Base-by-base conservation (phyloP, 2,113 vertebrate genomes). In the Sterrhoptilus dennistouni region DNA sequence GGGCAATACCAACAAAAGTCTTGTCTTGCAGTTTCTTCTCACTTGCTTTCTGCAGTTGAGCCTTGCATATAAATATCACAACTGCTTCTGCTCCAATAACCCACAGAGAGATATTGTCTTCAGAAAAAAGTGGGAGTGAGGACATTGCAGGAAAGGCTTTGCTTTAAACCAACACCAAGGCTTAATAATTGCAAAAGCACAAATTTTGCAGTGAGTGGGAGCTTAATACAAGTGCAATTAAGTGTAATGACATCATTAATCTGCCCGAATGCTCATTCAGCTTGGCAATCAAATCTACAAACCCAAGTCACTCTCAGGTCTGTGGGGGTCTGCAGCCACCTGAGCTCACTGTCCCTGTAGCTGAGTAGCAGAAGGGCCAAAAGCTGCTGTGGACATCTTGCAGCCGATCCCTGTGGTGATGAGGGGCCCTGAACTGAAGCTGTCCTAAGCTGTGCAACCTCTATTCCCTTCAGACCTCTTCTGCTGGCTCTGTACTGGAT, bases 151-250 rank as follows among this genome's bases (percentile, higher is more conserved):
- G 71, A 77, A 81, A 81, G 36, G 23, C 16, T 85, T 92, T 93
- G 47, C 33, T 87, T 54, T 75, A 70, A 83, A 60, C 56, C 42
- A 89, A 35, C 6, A 29, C 6, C 21, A 36, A 80, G 19, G n/a
- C 68, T 86, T 35, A 63, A n/a, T 50, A 72, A 77, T 77, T 50
- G 21, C 64, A 92, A 65, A 69, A 88, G 53, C 6, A 56, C 35
- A 68, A 72, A 80, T 90, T 80, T 53, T 70, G 44, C 94, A 66
- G 50, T 54, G 79, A 89, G 80, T 86, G 69, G 56, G 85, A 90
- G 60, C 71, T 89, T 90, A 59, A 74, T 59, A 78, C 20, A 83
- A 63, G 76, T 59, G 89, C 80, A 80, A 86, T 95, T 89, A 92
- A 88, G 59, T 92, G 38, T 54, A 63, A 83, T 47, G 79, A 66